Base-by-base conservation (phyloP, 92 coral and sea anemone species). In the Epizoanthus stellaris region DNA sequence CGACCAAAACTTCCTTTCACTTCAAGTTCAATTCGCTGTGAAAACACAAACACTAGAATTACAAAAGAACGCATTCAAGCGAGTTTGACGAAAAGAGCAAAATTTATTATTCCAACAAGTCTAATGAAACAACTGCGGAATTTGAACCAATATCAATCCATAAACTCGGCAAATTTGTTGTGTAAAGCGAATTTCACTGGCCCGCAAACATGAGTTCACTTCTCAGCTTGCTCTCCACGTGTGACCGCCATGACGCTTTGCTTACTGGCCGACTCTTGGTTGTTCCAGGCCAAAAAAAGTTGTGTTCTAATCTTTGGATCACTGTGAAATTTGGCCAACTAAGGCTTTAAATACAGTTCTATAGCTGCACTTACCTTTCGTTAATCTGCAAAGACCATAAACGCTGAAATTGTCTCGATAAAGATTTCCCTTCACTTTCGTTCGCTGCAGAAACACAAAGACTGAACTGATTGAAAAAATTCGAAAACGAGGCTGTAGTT, bases 211-310 rank as follows among this genome's bases (percentile, higher is more conserved):
- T 60, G 21, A 60, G 21, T 49, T 49, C 54, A 60, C 66, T 16
- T 16, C 19, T 15, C 20, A 60, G 66, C 23, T 16, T 60, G 66
- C 19, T 60, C 66, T 16, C 66, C 5, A 20, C 66, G 66, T 25
- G 23, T 60, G 19, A 60, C 66, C 66, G 21, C 66, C 66, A 60
- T 60, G 66, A 20, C 66, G 66, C 66, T 60, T 60, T 25, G 66
- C 66, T 60, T 20, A n/a, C 63, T 1, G 63, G 63, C 23, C 66
- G 7, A 60, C 5, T 16, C 21, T 60, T 17, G 66, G 66, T 60
- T 20, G 66, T 60, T 60, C 66, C 21, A 21, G 21, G 0, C 20
- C 0, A 59, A 59, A 59, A 58, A 4, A 59, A 59, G 9, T n/a
- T 59, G 9, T 59, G 64, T 59, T 59, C 64, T n/a, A 14, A 59